A percentile compares a stretch with the other conserved stretches of the same genome.
phyloP scores from a whole-genome alignment of 2,113 vertebrate species.

The Phalacrocorax pelagicus region DNA sequence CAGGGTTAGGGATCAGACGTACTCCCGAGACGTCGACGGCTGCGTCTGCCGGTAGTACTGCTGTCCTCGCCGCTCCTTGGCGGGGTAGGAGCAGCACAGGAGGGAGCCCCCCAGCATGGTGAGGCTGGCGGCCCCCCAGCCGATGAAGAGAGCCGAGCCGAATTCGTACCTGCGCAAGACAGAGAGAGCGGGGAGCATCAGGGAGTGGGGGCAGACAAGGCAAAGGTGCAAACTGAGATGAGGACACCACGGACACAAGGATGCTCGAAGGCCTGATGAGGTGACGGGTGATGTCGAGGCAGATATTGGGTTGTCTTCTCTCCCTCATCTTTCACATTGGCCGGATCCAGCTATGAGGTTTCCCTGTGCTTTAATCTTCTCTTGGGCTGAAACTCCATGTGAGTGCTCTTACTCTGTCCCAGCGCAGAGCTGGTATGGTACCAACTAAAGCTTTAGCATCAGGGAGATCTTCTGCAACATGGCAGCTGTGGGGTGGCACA shows the following conservation, averaged over 20 bases:
- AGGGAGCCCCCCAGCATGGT: conserved; percentile 89
- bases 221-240: neutral
- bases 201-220: neutral
- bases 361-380: neutral
- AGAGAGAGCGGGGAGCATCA: neutral
- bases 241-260: neutral
- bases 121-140: conserved; percentile 91
- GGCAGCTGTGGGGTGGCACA: neutral
- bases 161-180: conserved; percentile 86
- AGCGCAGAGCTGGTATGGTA: fast-evolving
- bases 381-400: neutral
- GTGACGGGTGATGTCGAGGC: fast-evolving
- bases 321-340: neutral
- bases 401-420: neutral
- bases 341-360: fast-evolving
- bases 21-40: conserved; percentile 88
- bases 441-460: neutral
- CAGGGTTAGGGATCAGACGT: conserved; percentile 79
- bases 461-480: neutral
- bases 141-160: conserved; percentile 91
- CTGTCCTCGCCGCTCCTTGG: conserved; percentile 81
- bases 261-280: fast-evolving
- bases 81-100: conserved; percentile 92
- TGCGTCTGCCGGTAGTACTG: conserved; percentile 88
- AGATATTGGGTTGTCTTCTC: neutral